Evolutionary conservation across 2,888 invertebrate genomes (phyloP), one percentile per base, ranked within the genome.

Genomic region (Cheilosia vulpina): DNA sequence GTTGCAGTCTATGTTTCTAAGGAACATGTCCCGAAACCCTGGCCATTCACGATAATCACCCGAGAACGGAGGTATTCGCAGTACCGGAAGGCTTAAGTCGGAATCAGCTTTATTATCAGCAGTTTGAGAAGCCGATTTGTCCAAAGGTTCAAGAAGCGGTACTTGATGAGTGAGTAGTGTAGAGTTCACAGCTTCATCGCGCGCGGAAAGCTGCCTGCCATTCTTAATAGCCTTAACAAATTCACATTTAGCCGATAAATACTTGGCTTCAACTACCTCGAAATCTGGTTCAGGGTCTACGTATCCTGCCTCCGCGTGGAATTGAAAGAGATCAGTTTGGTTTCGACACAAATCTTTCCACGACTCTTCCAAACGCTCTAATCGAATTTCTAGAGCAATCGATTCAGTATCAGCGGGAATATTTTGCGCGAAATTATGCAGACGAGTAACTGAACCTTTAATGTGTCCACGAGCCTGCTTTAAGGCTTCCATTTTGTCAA

Each of bases 21-120:
- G 2, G 6, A 72, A 72, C 17, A 52, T 17, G 53, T 71, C 71
- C 9, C 60, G 58, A 34, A 71, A 58, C 41, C 71, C 47, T 1
- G 69, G 57, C 69, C 57, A 69, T 27, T 69, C 58, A 13, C 47
- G 55, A 47, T 57, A 69, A 27, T 71, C 57, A 58, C 71, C 71
- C 2, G 71, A 50, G 19, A 71, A 71, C 4, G 47, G 50, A 15
- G 60, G 13, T n/a, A 53, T 34, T 2, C 27, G 24, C 24, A 66
- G 19, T 19, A 24, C 3, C 7, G 19, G 41, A 31, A 58, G 7
- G 17, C 4, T 43, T 43, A 60, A 7, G 0, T 17, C 11, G 2
- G 38, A 58, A 7, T 15, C 27, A 58, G 27, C 31, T 31, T 58
- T 58, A 2, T 38, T 58, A 27, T 11, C 19, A 38, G n/a, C 6